Evolutionary conservation across 2,888 invertebrate species (phyloP), one percentile per base, ranked within the genome.

Genomic region (Pammene fasciana): DNA sequence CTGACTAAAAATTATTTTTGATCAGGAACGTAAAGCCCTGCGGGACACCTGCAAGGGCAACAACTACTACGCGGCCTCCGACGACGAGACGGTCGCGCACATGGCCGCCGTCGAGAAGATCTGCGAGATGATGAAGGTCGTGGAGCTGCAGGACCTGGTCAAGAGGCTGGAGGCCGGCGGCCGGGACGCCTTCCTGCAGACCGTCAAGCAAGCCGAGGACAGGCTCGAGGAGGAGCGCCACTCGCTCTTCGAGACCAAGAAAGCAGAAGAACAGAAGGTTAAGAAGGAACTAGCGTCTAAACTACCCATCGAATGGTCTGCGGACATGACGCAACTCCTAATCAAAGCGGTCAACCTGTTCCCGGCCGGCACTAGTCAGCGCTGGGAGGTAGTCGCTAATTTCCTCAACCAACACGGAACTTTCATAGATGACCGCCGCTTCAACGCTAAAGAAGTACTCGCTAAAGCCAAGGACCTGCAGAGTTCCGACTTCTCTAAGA

Each of bases 331-430:
- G 18, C 97, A 98, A 82, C 91, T 98, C 56, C 94, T 99, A 4
- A 98, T 99, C 65, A 99, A 99, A 88, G 99, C 98, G 18, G 99
- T 99, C 0, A 99, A 99, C 89, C 88, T 99, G 5, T 99, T 99
- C 86, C 99, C 99, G 0, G 99, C 99, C 7, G 99, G 92, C 11
- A 99, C 99, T 0, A 96, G 96, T 80, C 97, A 98, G 82, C 94
- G 98, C 79, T 97, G 97, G 97, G 98, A 98, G 59, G 98, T 99
- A 0, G 98, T 99, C 5, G 97, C 99, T 0, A 97, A 97, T 82
- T 99, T 99, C 84, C 95, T 99, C 67, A 98, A 98, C 86, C 98
- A 98, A 80, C 97, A 97, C 76, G 95, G 94, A 78, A 94, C 91
- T 34, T 95, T 94, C 70, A 82, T 83, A 38, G 91, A 93, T 70